Evolutionary conservation across 1,140 invertebrate genomes (phyloP), one percentile per base, ranked within the genome.

Genomic region (Heliconius nattereri): DNA sequence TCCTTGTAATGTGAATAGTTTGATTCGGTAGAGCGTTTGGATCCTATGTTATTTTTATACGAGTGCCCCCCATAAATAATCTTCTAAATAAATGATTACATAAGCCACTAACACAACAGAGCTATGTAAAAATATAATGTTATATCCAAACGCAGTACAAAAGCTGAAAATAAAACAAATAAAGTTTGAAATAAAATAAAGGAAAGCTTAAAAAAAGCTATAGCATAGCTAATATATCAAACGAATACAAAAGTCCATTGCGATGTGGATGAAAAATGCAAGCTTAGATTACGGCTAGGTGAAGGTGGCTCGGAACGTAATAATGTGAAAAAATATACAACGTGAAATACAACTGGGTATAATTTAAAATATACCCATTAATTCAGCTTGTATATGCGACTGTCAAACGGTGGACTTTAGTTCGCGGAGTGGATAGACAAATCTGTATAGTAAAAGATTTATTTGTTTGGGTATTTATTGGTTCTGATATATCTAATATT

Each of bases 311-410:
- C 75, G 70, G 73, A 80, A 84, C 80, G 26, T 83, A 81, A 89
- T 82, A 87, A 84, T 85, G 85, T 73, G 72, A 82, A 87, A 83
- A 86, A 85, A 87, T 86, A 88, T 84, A 87, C 82, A 87, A 85
- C 84, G 81, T 87, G 85, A 86, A 88, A 86, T 86, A 89, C 76
- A 26, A 66, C 60, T 23, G 79, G 80, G 85, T 84, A 91, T 90
- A 91, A 92, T 93, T 94, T 93, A 92, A 86, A 94, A 92, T 91
- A 93, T 89, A 90, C 88, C 87, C 89, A 92, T 93, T 92, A 92
- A 92, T 94, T 89, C 89, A 85, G 83, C 85, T 87, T 85, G 83
- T 84, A 80, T 86, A 84, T 86, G 84, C 81, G 77, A 82, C 85
- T 90, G 91, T 92, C 89, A 89, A 88, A 81, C 52, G 78, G 35